Conservation (phyloP, 2,888 invertebrate genomes). For the Hemicrepidius hirtus region DNA sequence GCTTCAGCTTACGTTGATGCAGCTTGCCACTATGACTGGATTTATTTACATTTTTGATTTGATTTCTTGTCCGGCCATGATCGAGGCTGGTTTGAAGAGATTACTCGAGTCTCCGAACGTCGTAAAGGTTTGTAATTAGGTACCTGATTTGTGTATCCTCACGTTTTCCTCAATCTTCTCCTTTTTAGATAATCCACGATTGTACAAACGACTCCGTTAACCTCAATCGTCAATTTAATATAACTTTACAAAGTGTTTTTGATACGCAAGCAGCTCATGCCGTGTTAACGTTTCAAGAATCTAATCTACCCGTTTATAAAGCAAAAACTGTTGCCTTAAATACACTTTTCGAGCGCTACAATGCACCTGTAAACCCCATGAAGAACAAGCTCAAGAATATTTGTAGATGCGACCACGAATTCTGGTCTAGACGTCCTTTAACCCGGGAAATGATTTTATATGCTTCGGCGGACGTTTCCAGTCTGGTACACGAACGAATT, state of each 20-base stretch:
- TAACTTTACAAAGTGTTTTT: conserved; percentile 88
- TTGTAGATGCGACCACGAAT: conserved; percentile 86
- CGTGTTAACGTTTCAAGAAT: conserved; percentile 91
- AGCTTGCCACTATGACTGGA: conserved; percentile 88
- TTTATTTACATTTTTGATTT: conserved; percentile 92
- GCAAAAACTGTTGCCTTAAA: conserved; percentile 94
- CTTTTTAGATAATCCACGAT: conserved; percentile 86
- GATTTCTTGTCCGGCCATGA: conserved; percentile 87
- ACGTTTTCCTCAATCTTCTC: too few relatives aligned
- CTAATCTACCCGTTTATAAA: conserved; percentile 93
- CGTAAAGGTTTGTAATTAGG: conserved; percentile 78
- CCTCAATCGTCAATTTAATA: conserved; percentile 89
- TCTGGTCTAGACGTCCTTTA: conserved; percentile 92
- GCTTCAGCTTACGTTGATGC: conserved; percentile 89
- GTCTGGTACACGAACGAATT: conserved; percentile 89
- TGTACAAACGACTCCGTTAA: conserved; percentile 94
- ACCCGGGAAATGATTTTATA: conserved; percentile 94
- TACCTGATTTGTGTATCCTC: background rate
- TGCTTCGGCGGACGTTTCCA: conserved; percentile 91
- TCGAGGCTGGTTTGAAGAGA: conserved; percentile 86
- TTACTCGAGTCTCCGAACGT: conserved; percentile 88
- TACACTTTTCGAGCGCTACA: conserved; percentile 92
- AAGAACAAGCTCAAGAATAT: conserved; percentile 93
- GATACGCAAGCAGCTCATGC: conserved; percentile 93
- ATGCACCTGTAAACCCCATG: conserved; percentile 91